Evolutionary conservation across 1,140 invertebrate genomes (phyloP).

Genomic region (Drosophila ercepeae): DNA sequence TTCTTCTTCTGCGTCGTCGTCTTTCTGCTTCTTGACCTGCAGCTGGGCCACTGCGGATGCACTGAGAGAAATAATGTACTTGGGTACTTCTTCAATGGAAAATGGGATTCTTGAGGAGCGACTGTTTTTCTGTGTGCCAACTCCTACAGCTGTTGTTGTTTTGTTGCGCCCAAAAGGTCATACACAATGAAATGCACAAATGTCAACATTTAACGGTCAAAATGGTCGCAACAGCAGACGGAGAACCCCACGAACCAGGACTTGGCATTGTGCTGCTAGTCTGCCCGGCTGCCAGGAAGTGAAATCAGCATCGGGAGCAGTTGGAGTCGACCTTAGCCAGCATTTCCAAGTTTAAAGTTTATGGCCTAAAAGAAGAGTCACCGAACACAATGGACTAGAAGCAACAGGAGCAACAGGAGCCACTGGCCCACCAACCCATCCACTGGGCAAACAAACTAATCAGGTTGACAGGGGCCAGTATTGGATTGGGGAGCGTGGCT

Average conservation of each 20-base stretch:
- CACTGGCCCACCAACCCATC: conserved; percentile 8
- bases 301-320: conserved; percentile 31
- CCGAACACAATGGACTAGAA: conserved; percentile 47
- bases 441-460: conserved; percentile 49
- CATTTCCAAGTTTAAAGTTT: conserved; percentile 72
- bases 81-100: too few species aligned
- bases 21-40: conserved; percentile 4
- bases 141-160: conserved; percentile 37
- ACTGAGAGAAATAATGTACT: neutral
- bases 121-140: neutral
- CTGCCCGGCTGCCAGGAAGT: conserved; percentile 61
- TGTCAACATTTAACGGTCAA: conserved; percentile 81
- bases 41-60: conserved; percentile 15
- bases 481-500: neutral
- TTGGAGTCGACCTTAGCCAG: conserved; percentile 30
- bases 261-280: conserved; percentile 60
- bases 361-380: conserved; percentile 66
- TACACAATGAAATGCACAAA: conserved; percentile 80
- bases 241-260: conserved; percentile 10
- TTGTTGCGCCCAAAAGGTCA: conserved; percentile 68
- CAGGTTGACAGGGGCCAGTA: conserved; percentile 45
- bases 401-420: conserved; percentile 62
- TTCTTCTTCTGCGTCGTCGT: conserved; percentile 17
- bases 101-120: too few species aligned
- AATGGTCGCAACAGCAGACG: conserved; percentile 55